phyloP scores from a whole-genome alignment of 2,113 vertebrate genomes.

The Strix uralensis region DNA sequence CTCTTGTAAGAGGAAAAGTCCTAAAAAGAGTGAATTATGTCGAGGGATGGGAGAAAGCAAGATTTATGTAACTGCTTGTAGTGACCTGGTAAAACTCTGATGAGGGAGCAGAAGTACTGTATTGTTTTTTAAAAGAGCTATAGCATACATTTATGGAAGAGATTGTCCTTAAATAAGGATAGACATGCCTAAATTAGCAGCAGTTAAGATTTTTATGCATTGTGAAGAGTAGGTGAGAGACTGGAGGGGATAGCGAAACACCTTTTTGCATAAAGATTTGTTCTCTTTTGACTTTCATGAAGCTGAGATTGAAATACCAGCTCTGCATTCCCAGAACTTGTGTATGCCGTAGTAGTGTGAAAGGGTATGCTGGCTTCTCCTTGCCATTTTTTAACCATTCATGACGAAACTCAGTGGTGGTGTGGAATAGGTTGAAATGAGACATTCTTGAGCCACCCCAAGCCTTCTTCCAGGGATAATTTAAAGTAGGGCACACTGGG shows the following conservation, averaged over 20 bases:
- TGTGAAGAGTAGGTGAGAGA: slow-evolving; percentile 53
- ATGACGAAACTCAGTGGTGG: neutral
- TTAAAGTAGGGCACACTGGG: neutral
- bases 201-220: slow-evolving; percentile 12
- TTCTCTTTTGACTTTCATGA: slow-evolving; percentile 6
- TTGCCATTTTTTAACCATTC: neutral
- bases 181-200: slow-evolving; percentile 18
- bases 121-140: neutral
- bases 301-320: neutral
- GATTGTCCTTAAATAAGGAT: neutral
- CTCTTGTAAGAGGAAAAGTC: neutral
- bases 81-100: neutral
- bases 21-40: neutral
- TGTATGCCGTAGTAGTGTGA: neutral
- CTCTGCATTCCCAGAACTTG: neutral
- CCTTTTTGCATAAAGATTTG: slow-evolving; percentile 18
- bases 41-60: neutral
- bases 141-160: neutral
- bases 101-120: neutral
- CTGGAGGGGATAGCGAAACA: neutral
- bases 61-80: neutral
- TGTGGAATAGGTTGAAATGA: neutral
- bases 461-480: neutral
- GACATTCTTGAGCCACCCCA: neutral
- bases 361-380: neutral